Percentiles rank a stretch among this genome's conserved stretches.
Evolutionary conservation across 2,113 vertebrate genomes (phyloP).

Genomic region (Mormoops blainvillei): DNA sequence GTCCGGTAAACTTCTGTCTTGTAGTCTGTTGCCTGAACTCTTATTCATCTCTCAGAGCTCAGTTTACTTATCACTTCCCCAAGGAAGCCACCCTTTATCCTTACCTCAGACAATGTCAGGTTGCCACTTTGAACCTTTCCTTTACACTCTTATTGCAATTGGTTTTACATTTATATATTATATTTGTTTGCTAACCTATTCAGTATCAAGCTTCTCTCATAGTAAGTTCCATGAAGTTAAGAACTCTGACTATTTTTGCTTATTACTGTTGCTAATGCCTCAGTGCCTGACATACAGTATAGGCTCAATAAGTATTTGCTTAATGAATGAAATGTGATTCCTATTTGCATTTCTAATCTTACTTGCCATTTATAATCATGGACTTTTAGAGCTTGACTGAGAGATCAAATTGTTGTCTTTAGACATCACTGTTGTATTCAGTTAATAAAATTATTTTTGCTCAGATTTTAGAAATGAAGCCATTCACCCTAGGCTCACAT

Average conservation of each 20-base stretch:
- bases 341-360: conserved; percentile 21
- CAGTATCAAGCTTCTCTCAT: background rate
- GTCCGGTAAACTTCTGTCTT: background rate
- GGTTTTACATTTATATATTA: background rate
- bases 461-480: conserved; percentile 22
- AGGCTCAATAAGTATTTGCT: background rate
- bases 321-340: conserved; percentile 17
- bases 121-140: background rate
- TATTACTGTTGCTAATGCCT: background rate
- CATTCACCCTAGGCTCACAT: background rate
- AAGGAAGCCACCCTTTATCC: background rate
- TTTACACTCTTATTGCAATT: background rate
- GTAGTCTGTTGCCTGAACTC: background rate
- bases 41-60: background rate
- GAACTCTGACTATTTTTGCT: conserved; percentile 6
- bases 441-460: background rate
- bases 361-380: background rate
- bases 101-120: background rate
- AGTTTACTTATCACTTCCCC: background rate
- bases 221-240: background rate
- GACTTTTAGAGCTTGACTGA: background rate
- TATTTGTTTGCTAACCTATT: background rate
- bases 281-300: background rate
- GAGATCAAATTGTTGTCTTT: background rate
- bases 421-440: background rate